These are phyloP conservation scores for Caretta caretta DNA, from an alignment of 2,113 vertebrate genomes.

Conservation along the genomic window DNA sequence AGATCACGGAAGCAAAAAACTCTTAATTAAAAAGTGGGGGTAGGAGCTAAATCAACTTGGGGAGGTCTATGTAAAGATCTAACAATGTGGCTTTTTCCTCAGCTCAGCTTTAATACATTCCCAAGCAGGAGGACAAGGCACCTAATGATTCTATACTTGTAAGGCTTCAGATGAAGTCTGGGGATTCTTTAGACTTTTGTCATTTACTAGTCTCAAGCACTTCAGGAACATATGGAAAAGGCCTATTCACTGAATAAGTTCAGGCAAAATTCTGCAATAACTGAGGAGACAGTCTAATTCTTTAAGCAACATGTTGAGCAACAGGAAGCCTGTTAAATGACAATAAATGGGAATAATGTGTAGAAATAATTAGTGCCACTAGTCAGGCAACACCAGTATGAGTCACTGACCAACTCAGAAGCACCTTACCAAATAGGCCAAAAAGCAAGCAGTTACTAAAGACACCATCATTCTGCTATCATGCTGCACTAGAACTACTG, in stretches of 20 bases:
- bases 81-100: not conserved
- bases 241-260: not conserved
- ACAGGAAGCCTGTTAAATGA: conserved; percentile 73
- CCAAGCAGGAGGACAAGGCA: not conserved
- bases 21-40: not conserved
- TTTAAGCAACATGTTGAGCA: conserved; percentile 53
- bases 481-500: conserved; percentile 47
- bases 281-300: conserved; percentile 44
- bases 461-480: conserved; percentile 45
- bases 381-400: conserved; percentile 72
- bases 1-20: not conserved
- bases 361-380: conserved; percentile 69
- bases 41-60: not conserved
- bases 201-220: not conserved
- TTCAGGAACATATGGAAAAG: not conserved
- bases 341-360: conserved; percentile 75
- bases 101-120: not conserved
- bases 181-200: not conserved
- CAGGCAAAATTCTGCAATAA: not conserved
- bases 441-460: conserved; percentile 52
- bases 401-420: conserved; percentile 48
- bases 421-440: not conserved
- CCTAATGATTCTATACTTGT: not conserved
- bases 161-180: not conserved
- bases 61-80: not conserved